Percentiles rank a stretch among this genome's conserved stretches.
These are phyloP conservation scores for Acrossocheilus wenchowensis DNA, from an alignment of 2,797 vertebrate species.

Conservation along the genomic window DNA sequence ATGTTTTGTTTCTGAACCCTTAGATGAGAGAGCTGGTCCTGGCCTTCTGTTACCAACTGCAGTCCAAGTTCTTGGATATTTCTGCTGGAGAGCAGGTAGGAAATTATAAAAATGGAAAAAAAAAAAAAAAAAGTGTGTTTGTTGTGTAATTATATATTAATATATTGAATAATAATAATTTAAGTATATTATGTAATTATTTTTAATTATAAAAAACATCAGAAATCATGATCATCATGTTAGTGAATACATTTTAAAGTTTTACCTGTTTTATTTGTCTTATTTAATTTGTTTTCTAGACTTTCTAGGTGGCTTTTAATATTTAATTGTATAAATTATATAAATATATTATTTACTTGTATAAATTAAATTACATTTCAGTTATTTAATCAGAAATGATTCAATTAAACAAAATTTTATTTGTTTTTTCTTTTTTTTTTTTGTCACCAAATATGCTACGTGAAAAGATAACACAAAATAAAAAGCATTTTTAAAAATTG, in stretches of 20 bases:
- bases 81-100: conserved; percentile 92
- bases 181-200: background rate
- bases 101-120: background rate
- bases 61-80: conserved; percentile 90
- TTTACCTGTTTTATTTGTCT: background rate
- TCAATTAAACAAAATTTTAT: background rate
- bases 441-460: background rate
- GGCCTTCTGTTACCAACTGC: conserved; percentile 90
- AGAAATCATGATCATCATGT: background rate
- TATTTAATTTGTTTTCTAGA: background rate
- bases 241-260: background rate
- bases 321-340: background rate
- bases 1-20: background rate
- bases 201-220: background rate
- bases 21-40: conserved; percentile 91
- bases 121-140: background rate
- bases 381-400: background rate
- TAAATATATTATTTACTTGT: too few relatives aligned
- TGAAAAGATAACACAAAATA: background rate
- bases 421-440: background rate
- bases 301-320: background rate
- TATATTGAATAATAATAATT: background rate
- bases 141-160: background rate
- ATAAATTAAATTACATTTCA: background rate
- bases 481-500: background rate